These are phyloP conservation scores for Archaeoteleia sp. DNA, from an alignment of 2,888 invertebrate species.

Conservation along the genomic window DNA sequence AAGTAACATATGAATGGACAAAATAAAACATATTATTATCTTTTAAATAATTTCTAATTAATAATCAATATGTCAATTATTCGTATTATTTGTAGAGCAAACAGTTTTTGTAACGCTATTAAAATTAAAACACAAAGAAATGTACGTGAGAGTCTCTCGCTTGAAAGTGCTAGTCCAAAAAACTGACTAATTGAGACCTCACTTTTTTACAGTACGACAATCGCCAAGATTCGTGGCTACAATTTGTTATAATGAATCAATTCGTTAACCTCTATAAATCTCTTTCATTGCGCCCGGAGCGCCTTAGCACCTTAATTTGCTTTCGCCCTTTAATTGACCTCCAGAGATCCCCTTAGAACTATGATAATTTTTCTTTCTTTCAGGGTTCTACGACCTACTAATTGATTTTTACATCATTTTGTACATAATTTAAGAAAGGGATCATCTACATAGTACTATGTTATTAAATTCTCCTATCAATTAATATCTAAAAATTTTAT, in stretches of 20 bases:
- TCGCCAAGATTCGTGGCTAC: conserved; percentile 16
- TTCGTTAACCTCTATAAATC: conserved; percentile 41
- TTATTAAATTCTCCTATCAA: too few species aligned
- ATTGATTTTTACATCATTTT: conserved; percentile 41
- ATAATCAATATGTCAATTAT: neutral
- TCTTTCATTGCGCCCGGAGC: conserved; percentile 14
- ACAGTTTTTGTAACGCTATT: too few species aligned
- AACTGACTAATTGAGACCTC: conserved; percentile 2
- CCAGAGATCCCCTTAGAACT: conserved; percentile 27
- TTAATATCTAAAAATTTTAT: too few species aligned
- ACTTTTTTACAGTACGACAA: conserved; percentile 16
- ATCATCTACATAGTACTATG: too few species aligned
- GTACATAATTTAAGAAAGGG: conserved; percentile 11
- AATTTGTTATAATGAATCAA: conserved; percentile 44
- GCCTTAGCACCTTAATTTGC: conserved; percentile 30
- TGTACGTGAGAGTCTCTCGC: neutral
- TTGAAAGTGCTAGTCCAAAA: neutral
- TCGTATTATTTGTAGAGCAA: too few species aligned
- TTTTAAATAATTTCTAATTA: neutral
- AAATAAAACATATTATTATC: conserved; percentile 12
- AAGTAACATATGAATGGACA: conserved; percentile 23
- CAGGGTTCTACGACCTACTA: conserved; percentile 11
- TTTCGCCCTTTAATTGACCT: conserved; percentile 44
- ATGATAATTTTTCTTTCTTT: conserved; percentile 43
- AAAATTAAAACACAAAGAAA: too few species aligned